A percentile compares a stretch with the other conserved stretches of the same genome.
phyloP scores from a whole-genome alignment of 2,113 vertebrate species.

The Diphyllodes magnificus region DNA sequence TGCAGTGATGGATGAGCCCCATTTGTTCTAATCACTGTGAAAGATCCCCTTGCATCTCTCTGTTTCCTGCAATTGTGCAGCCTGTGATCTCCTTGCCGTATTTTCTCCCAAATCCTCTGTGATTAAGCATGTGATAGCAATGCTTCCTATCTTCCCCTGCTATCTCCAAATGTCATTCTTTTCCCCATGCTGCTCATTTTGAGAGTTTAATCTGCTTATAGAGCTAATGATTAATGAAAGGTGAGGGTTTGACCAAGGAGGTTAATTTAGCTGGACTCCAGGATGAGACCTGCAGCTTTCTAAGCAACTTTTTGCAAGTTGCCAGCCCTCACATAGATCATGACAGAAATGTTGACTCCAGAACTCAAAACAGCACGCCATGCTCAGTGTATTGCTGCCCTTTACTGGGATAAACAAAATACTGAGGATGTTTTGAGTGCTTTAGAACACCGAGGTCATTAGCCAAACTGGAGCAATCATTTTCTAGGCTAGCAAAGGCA shows the following conservation, averaged over 20 bases:
- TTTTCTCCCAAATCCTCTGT: background rate
- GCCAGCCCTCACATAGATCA: background rate
- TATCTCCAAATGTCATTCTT: background rate
- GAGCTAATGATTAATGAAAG: background rate
- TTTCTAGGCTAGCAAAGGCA: constrained; percentile 13
- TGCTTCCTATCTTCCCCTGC: background rate
- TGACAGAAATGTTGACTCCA: background rate
- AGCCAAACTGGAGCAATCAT: constrained; percentile 8
- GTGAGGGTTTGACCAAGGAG: background rate
- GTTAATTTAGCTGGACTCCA: background rate
- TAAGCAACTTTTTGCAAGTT: background rate
- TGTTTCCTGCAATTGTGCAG: background rate
- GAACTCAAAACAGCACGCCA: background rate
- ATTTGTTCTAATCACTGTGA: background rate
- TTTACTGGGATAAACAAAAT: constrained; percentile 4
- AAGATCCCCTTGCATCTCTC: background rate
- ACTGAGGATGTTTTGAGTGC: background rate
- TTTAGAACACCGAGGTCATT: background rate
- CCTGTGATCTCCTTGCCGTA: background rate
- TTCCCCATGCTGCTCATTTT: background rate
- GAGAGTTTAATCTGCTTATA: background rate
- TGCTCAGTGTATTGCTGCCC: background rate
- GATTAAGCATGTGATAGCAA: background rate
- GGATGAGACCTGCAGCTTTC: background rate
- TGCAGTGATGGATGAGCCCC: background rate